A percentile compares a stretch with the other conserved stretches of the same genome.
phyloP scores from a whole-genome alignment of 2,113 vertebrate species.

The Leptobrachium ailaonicum region DNA sequence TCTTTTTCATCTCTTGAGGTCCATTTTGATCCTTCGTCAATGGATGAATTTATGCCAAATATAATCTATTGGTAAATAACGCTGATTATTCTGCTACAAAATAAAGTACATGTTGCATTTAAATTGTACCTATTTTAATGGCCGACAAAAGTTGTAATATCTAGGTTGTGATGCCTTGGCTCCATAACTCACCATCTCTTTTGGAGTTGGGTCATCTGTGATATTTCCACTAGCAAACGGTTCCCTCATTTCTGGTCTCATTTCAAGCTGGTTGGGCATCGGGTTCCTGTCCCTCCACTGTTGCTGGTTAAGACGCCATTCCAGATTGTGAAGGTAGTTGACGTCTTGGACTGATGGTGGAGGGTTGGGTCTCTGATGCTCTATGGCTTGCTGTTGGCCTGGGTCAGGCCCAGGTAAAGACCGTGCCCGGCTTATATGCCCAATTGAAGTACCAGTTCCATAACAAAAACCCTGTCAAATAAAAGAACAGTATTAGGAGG shows the following conservation, averaged over 20 bases:
- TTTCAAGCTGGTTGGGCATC: neutral
- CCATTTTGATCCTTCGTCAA: too few species aligned
- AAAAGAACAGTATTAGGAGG: neutral
- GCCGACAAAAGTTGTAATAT: too few species aligned
- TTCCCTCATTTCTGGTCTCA: neutral
- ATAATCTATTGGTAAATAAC: too few species aligned
- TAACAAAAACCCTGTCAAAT: slow-evolving; percentile 9
- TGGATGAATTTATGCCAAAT: too few species aligned
- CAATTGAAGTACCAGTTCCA: slow-evolving; percentile 4
- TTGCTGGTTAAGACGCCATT: neutral
- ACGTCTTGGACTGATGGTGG: neutral
- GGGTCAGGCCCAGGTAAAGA: neutral
- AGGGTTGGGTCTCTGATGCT: neutral
- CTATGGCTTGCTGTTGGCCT: neutral
- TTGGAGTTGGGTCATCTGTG: neutral
- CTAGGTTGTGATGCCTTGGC: too few species aligned
- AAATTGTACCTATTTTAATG: too few species aligned
- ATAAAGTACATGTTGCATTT: too few species aligned
- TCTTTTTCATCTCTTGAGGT: too few species aligned
- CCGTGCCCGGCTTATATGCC: neutral
- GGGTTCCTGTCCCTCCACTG: neutral
- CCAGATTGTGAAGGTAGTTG: neutral
- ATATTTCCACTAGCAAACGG: neutral
- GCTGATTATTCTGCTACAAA: too few species aligned
- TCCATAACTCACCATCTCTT: too few species aligned